phyloP scores from a whole-genome alignment of 2,797 vertebrate genomes.

The Eulemur coronatus region DNA sequence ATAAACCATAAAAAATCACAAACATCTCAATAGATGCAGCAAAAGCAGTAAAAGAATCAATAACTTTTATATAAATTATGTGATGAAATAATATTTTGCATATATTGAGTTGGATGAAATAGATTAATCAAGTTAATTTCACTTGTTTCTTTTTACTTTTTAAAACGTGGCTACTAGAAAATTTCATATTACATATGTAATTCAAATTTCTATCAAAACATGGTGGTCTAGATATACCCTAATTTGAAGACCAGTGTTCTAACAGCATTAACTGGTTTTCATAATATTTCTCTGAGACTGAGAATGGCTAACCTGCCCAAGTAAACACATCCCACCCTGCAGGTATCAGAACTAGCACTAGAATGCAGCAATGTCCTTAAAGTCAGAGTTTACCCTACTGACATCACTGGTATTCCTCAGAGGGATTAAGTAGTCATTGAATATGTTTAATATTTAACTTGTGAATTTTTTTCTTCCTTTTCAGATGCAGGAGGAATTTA shows the following conservation, averaged over 20 bases:
- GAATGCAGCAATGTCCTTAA: not conserved
- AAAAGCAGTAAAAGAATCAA: not conserved
- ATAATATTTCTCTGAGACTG: not conserved
- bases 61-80: not conserved
- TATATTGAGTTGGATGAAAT: not conserved
- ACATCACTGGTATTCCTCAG: not conserved
- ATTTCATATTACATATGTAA: not conserved
- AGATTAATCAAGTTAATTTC: not conserved
- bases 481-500: not conserved
- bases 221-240: not conserved
- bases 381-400: not conserved
- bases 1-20: not conserved
- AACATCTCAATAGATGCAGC: not conserved
- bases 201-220: not conserved
- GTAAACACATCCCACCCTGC: not conserved
- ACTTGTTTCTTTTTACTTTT: not conserved
- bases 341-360: not conserved
- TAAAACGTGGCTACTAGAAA: not conserved
- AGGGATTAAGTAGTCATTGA: not conserved
- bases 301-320: not conserved
- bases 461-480: not conserved
- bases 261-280: not conserved
- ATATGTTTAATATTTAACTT: constrained; percentile 12
- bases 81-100: not conserved
- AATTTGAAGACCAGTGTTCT: not conserved